Base-by-base conservation (phyloP, 2,113 vertebrate species). In the Heterotilapia buettikoferi region DNA sequence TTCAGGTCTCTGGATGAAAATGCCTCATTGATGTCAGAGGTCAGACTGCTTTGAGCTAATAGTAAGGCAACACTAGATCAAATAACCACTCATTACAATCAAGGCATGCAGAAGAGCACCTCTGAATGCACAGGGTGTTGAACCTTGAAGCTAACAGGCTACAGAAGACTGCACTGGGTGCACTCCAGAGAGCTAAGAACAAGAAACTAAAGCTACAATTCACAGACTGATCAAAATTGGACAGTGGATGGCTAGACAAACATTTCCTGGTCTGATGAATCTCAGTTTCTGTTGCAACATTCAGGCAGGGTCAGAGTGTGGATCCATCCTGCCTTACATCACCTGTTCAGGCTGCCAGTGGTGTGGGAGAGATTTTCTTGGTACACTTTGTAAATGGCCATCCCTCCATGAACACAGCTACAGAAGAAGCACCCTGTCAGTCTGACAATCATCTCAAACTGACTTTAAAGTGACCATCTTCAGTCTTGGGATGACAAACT, bases 391-490 rank as follows among this genome's bases (percentile, higher is more conserved):
- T 18, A 8, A 50, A 50, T 4, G 16, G 14, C 47, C 47, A 50
- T 50, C 47, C 47, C 47, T 52, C 18, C 18, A 5, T 19, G 7
- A 19, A 4, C 47, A 18, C 14, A 0, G 1, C 8, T 31, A 61
- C 6, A 63, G 29, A 11, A 63, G 5, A 63, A 33, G 59, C 31
- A 11, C 31, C 18, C 31, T 19, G 18, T 19, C 59, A 63, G 59
- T 63, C 11, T 33, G 16, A 40, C 38, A 10, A 11, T 63, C 33
- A 36, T n/a, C 61, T 38, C 18, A 66, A 66, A 66, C 61, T 5
- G 10, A 66, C 59, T 63, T 36, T 66, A 36, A 66, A 66, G 18
- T 3, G 59, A 66, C 5, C 31, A 0, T 66, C 61, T 66, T 9
- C 61, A 6, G n/a, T 43, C 36, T n/a, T 24, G 36, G 47, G 12